phyloP scores from a whole-genome alignment of 2,797 vertebrate species.

The Furcifer pardalis region DNA sequence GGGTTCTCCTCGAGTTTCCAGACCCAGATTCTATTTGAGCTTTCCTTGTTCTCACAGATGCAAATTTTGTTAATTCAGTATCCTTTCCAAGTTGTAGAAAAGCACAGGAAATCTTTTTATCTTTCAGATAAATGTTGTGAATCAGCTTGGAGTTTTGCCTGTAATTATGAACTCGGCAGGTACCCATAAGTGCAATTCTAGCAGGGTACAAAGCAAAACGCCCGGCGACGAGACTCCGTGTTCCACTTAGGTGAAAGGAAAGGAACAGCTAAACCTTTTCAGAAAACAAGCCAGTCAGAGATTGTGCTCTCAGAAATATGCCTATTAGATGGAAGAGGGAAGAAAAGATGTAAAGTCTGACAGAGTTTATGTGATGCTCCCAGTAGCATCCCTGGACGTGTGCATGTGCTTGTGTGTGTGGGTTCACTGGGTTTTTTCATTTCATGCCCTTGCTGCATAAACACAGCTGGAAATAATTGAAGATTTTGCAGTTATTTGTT shows the following conservation, averaged over 20 bases:
- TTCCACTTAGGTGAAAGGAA: slow-evolving; percentile 60
- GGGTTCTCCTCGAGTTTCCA: no score
- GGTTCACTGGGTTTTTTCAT: slow-evolving; percentile 2
- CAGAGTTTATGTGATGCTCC: not conserved
- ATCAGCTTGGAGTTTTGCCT: slow-evolving; percentile 37
- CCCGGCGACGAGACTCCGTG: slow-evolving; percentile 39
- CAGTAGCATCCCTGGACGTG: not conserved
- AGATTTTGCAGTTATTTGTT: slow-evolving; percentile 37
- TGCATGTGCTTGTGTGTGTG: not conserved
- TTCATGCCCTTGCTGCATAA: not conserved
- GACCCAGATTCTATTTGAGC: not conserved
- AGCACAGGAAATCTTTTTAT: slow-evolving; percentile 20
- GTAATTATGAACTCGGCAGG: slow-evolving; percentile 54
- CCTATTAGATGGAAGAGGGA: not conserved
- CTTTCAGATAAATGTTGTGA: slow-evolving; percentile 45
- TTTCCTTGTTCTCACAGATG: not conserved
- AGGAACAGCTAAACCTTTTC: slow-evolving; percentile 37
- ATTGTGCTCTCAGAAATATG: not conserved
- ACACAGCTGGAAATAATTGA: slow-evolving; percentile 35
- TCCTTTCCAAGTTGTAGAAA: not conserved
- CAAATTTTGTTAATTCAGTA: slow-evolving; percentile 6
- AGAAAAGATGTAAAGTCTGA: not conserved
- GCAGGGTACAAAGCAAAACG: slow-evolving; percentile 55
- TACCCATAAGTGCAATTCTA: slow-evolving; percentile 43
- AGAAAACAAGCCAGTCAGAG: slow-evolving; percentile 56